Base-by-base conservation (phyloP, 2,797 vertebrate species). In the Philypnodon macrostomus region DNA sequence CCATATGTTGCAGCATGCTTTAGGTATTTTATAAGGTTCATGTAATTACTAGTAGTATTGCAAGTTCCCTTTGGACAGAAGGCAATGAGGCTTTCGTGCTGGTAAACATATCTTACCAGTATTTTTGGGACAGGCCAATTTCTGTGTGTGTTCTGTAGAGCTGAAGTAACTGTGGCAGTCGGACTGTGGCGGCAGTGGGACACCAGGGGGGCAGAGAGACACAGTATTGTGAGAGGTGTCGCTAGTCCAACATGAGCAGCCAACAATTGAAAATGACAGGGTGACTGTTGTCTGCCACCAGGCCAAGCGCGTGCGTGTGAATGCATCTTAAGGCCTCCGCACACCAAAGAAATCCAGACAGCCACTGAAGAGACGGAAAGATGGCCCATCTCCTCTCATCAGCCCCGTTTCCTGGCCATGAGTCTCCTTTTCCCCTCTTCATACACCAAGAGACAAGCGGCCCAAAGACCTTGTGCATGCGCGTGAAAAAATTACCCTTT, bases 201-300 rank as follows among this genome's bases (percentile, higher is more conserved):
- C 76, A 78, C 84, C 76, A 80, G 84, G 85, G 79, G 78, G 81
- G 73, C 74, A 53, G 29, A 68, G 72, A 65, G 77, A 84, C 70
- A 68, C 75, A 69, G 66, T 75, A 65, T 70, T 65, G 66, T 72
- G 59, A 52, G 72, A 89, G 87, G 86, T 89, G 87, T 89, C 53
- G 84, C 84, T 81, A 73, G 69, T 76, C 76, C 74, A 83, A 88
- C 85, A 86, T 83, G 85, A 82, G 75, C 53, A 35, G 61, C 42
- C 61, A 36, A 36, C 83, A 85, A 89, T 90, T 75, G 78, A 85
- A 88, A 70, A 84, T 88, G 88, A 89, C 87, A 88, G 84, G 85
- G 79, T 74, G 68, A 85, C 84, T 88, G 85, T 84, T 87, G 84
- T 88, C 84, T 80, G 73, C 84, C 80, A 77, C 77, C 52, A 71